phyloP scores from a whole-genome alignment of 2,113 vertebrate species.

The Anhinga anhinga region DNA sequence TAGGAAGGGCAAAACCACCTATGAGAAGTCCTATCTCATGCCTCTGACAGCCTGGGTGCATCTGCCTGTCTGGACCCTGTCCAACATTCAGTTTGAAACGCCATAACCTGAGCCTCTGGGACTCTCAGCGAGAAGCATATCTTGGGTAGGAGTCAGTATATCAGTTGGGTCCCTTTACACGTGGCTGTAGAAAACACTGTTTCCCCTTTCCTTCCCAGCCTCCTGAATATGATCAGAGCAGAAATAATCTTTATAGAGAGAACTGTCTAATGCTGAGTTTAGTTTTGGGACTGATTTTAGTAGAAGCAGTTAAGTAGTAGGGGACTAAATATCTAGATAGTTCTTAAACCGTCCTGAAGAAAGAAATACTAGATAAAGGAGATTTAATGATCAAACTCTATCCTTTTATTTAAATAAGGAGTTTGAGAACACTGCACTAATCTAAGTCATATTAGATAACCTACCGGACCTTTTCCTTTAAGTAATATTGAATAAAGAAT shows the following conservation, averaged over 20 bases:
- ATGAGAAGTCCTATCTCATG: not conserved
- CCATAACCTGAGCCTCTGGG: not conserved
- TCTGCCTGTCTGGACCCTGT: not conserved
- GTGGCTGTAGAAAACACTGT: fast-evolving
- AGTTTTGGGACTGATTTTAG: not conserved
- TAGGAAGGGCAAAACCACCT: not conserved
- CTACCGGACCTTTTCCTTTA: not conserved
- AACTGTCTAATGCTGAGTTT: not conserved
- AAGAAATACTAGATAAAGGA: not conserved
- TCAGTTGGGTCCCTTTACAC: not conserved
- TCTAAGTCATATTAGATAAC: not conserved
- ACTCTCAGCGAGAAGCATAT: not conserved
- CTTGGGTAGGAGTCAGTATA: not conserved
- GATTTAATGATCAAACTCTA: not conserved
- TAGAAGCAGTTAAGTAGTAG: not conserved
- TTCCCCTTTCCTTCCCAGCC: not conserved
- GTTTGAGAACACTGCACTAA: not conserved
- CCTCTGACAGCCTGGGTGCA: not conserved
- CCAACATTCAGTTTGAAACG: not conserved
- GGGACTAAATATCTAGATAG: not conserved
- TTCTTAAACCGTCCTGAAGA: not conserved
- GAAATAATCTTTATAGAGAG: not conserved
- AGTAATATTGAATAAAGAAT: not conserved
- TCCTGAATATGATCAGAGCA: not conserved
- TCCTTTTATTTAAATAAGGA: not conserved